A percentile compares a stretch with the other conserved stretches of the same genome.
These are phyloP conservation scores for Zygaena filipendulae DNA, from an alignment of 2,888 invertebrate genomes.

Conservation along the genomic window DNA sequence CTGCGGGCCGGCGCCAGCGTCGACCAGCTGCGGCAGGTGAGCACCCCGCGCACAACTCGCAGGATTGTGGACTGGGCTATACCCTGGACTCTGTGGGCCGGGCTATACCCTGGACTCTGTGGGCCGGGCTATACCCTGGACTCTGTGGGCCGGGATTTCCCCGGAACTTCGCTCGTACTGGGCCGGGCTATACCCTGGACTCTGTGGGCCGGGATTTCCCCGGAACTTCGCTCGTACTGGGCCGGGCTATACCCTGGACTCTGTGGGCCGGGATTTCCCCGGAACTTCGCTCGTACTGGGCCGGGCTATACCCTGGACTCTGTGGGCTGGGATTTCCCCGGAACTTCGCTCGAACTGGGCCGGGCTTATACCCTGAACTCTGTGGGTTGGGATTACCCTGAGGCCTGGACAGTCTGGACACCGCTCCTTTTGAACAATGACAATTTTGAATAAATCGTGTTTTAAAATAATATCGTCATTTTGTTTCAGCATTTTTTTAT, in stretches of 20 bases:
- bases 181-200: conserved; percentile 81
- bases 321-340: conserved; percentile 2
- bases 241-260: no score
- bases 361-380: conserved; percentile 70
- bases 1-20: conserved; percentile 82
- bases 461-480: no score
- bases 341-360: conserved; percentile 3
- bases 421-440: no score
- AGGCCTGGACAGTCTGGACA: no score
- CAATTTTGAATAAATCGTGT: no score
- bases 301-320: conserved; percentile 58
- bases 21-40: conserved; percentile 83
- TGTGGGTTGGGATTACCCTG: no score
- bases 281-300: conserved; percentile 65
- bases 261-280: no score
- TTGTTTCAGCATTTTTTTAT: no score
- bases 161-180: conserved; percentile 1
- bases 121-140: neutral
- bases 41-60: conserved; percentile 72
- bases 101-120: conserved; percentile 41
- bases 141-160: no score
- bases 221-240: conserved; percentile 78
- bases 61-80: conserved; percentile 78
- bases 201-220: no score
- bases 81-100: conserved; percentile 71